Evolutionary conservation across 2,888 invertebrate species (phyloP), one percentile per base, ranked within the genome.

Genomic region (Caenorhabditis afra): DNA sequence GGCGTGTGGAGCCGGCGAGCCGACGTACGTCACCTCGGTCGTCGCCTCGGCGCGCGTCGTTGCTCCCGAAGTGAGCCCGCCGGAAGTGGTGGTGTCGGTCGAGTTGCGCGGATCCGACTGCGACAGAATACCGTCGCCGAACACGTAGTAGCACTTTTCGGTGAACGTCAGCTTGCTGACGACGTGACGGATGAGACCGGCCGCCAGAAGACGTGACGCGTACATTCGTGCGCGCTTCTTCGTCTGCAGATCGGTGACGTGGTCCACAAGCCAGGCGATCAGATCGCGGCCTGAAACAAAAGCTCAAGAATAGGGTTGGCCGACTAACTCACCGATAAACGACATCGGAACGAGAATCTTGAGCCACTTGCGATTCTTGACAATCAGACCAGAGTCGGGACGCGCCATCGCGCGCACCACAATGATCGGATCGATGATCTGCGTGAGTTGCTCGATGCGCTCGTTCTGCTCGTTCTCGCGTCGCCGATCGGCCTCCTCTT

Each of bases 281-380:
- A 89, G 67, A 49, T 88, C 88, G 10, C 84, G 77, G 11, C 89
- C 88, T 88, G 39, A 47, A 86, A 7, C 4, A 29, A 1, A 45
- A 3, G 20, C 3, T 41, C 45, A 18, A 12, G 3, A n/a, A 44
- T 41, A 50, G 14, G 10, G 37, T n/a, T 37, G 8, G 53, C 16
- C 20, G n/a, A 53, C 53, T 49, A 18, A 53, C 59, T 52, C 18
- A 82, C 97, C 97, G 90, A 99, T 97, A 92, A 99, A 99, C 81
- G 99, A 97, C 92, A 96, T 96, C 65, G 97, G 97, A 90, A 99
- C 98, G 22, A 96, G 96, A 83, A 99, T 98, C 93, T 99, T 99
- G 35, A 99, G 92, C 99, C 99, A 99, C 94, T 97, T 96, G 11
- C 99, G 93, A 92, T 99, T 97, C 75, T 97, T 93, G 79, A 99